Percentiles rank a stretch among this genome's conserved stretches.
These are phyloP conservation scores for Ellobius talpinus DNA, from an alignment of 2,113 vertebrate species.

Conservation along the genomic window DNA sequence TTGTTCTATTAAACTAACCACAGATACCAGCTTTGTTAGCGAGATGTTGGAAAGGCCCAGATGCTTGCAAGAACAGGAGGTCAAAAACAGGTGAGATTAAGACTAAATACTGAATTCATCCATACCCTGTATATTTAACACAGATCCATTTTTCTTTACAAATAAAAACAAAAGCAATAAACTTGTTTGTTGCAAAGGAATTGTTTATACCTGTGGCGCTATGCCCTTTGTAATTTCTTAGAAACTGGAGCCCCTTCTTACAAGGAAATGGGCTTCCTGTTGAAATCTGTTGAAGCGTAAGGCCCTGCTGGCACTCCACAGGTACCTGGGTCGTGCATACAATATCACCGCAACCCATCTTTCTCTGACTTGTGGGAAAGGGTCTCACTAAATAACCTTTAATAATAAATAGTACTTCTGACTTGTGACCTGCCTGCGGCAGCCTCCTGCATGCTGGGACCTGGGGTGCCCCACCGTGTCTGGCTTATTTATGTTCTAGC, in stretches of 20 bases:
- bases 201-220: not conserved
- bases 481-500: slow-evolving; percentile 52
- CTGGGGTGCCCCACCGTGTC: too few relatives aligned
- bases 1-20: slow-evolving; percentile 38
- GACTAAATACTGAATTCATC: slow-evolving; percentile 21
- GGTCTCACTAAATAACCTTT: not conserved
- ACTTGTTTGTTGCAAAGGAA: slow-evolving; percentile 2
- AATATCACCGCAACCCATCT: not conserved
- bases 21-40: not conserved
- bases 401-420: not conserved
- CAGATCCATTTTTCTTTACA: not conserved
- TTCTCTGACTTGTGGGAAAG: not conserved
- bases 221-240: not conserved
- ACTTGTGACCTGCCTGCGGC: not conserved
- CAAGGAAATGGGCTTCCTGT: not conserved
- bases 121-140: slow-evolving; percentile 77
- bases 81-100: not conserved
- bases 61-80: slow-evolving; percentile 14
- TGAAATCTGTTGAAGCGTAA: slow-evolving; percentile 43
- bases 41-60: slow-evolving; percentile 37
- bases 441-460: not conserved
- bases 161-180: not conserved
- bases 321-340: slow-evolving; percentile 4
- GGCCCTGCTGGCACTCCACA: not conserved
- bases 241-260: slow-evolving; percentile 7